Percentiles rank a stretch among this genome's conserved stretches.
phyloP scores from a whole-genome alignment of 2,113 vertebrate species.

The Macquaria australasica region DNA sequence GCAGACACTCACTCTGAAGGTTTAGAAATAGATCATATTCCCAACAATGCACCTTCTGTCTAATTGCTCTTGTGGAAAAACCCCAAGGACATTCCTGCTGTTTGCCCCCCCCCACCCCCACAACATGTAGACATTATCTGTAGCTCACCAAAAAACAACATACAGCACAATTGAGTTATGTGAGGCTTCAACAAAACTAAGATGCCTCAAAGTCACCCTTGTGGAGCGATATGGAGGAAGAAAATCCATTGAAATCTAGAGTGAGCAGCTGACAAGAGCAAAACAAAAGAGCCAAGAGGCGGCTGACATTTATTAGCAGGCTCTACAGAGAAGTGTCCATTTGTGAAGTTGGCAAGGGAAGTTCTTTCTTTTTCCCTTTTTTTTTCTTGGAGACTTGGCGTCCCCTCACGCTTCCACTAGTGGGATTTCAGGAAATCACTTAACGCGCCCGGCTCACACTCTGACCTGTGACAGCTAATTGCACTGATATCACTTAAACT shows the following conservation, averaged over 20 bases:
- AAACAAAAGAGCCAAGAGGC: conserved; percentile 56
- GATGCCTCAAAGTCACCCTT: conserved; percentile 55
- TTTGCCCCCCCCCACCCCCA: background rate
- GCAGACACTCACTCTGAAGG: conserved; percentile 14
- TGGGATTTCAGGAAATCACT: conserved; percentile 77
- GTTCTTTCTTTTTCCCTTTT: background rate
- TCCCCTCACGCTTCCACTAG: conserved; percentile 19
- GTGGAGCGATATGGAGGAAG: conserved; percentile 20
- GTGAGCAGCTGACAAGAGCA: conserved; percentile 42
- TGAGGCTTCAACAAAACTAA: conserved; percentile 13
- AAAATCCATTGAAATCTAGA: conserved; percentile 64
- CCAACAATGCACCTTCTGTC: conserved; percentile 15
- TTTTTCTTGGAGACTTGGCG: conserved; percentile 10
- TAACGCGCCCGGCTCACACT: conserved; percentile 56
- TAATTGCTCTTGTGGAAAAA: conserved; percentile 39
- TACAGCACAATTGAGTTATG: conserved; percentile 46
- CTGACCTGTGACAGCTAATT: conserved; percentile 81
- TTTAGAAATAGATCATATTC: conserved; percentile 45
- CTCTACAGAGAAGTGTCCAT: conserved; percentile 36
- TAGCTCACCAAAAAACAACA: background rate
- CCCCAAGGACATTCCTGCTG: conserved; percentile 40
- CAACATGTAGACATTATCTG: conserved; percentile 16
- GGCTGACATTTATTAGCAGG: conserved; percentile 61
- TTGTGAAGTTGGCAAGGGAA: conserved; percentile 16
- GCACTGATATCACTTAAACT: conserved; percentile 80